A percentile compares a stretch with the other conserved stretches of the same genome.
phyloP scores from a whole-genome alignment of 35 echinoderm and acorn worm genomes.

The Patiria miniata region DNA sequence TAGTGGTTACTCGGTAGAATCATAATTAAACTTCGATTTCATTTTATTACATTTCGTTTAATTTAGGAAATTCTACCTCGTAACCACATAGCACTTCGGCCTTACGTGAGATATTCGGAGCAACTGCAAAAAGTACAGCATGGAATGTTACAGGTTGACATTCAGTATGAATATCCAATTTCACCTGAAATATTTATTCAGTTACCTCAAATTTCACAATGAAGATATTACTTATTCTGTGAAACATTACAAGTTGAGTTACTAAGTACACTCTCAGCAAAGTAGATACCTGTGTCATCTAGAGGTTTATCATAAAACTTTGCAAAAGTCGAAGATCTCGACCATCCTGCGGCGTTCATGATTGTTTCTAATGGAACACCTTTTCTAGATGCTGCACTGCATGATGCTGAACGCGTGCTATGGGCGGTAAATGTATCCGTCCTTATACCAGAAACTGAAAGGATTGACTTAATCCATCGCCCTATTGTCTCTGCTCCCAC shows the following conservation, averaged over 20 bases:
- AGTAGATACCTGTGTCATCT: not conserved
- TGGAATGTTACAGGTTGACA: not conserved
- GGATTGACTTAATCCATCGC: not conserved
- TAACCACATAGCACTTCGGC: too few species aligned
- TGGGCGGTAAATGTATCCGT: not conserved
- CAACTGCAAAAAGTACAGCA: not conserved
- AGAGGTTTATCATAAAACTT: conserved; percentile 28
- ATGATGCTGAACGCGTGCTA: not conserved
- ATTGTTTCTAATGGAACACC: not conserved
- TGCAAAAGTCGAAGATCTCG: not conserved
- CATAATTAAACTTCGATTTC: too few species aligned
- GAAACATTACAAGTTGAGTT: not conserved
- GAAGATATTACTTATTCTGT: not conserved
- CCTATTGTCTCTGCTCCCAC: not conserved
- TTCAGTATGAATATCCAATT: too few species aligned
- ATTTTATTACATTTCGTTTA: too few species aligned
- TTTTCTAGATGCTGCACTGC: not conserved
- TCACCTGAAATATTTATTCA: not conserved
- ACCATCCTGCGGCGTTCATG: not conserved
- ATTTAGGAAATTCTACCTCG: too few species aligned
- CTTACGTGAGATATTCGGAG: too few species aligned
- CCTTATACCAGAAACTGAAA: not conserved
- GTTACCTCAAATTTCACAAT: not conserved
- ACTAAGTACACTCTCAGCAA: not conserved
- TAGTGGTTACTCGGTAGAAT: too few species aligned